Evolutionary conservation across 2,797 vertebrate species (phyloP), one percentile per base, ranked within the genome.

Genomic region (Alexandromys oeconomus): DNA sequence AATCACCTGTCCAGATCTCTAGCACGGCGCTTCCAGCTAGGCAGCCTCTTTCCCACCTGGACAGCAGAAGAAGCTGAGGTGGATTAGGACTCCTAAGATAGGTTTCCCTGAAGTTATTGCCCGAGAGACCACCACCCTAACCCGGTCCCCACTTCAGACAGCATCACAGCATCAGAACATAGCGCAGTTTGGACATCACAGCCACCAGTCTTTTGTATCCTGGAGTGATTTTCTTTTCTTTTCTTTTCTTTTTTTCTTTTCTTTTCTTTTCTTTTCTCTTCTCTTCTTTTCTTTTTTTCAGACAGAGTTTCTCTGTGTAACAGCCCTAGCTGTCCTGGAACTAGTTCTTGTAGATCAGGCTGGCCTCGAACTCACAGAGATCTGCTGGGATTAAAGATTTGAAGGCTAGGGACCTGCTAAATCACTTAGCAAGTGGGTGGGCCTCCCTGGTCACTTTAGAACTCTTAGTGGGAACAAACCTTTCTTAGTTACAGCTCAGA

Each of bases 61-160:
- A 77, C 27, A 25, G 31, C 9, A n/a, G 59, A 43, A 2, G 34
- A 73, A 19, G 27, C 79, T n/a, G 71, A 65, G 87, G 51, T 81
- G 69, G 48, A 93, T 23, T 17, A 40, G 57, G 69, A 46, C 17
- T 74, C 86, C 40, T 13, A 37, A 17, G 8, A 3, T 12, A 23
- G 74, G 80, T 92, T 74, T 92, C 81, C 84, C 69, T 80, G 86
- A 93, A 95, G 48, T 37, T 37, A 73, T 61, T 5, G 4, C n/a
- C 0, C 0, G 34, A 78, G 51, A 6, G 19, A 89, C n/a, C 21
- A 11, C 29, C 21, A 0, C 21, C 43, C 51, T 71, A 37, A 29
- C 34, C 31, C 11, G 1, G 14, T 37, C 23, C n/a, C 46, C 17
- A 19, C 27, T 34, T 46, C 4, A 51, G 48, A 51, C 48, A 51